Base-by-base conservation (phyloP, 2,797 vertebrate genomes). In the Sebastolobus altivelis region DNA sequence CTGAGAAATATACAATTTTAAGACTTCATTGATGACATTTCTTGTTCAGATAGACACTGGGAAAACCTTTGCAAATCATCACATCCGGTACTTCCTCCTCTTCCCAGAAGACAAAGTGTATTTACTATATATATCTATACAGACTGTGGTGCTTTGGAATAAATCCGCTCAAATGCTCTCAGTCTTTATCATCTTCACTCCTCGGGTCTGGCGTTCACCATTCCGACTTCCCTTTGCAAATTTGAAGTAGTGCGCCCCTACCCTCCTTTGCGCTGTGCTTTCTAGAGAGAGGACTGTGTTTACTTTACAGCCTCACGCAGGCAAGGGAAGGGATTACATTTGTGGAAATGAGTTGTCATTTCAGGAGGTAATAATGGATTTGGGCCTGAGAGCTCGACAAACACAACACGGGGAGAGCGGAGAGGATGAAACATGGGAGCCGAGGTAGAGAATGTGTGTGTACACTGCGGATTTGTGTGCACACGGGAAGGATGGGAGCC, bases 341-440 rank as follows among this genome's bases (percentile, higher is more conserved):
- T 93, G 94, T 93, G 93, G 91, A 95, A 96, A 95, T 93, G 90
- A 95, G 94, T 95, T 93, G 94, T 94, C 95, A 94, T 94, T 95
- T 95, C 92, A 93, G 93, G 90, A 94, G 92, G 92, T 95, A 95
- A 95, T 95, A 94, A 96, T 90, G 93, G 94, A 95, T 95, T 94
- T 95, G 89, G 93, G 85, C 86, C 90, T 90, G 92, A 95, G 94
- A 95, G 94, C 93, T 95, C 82, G 80, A 94, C 95, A 95, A 95
- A 95, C 94, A 95, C 83, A 89, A 88, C 89, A 82, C 77, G 22
- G 87, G 81, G 79, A 82, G 88, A 89, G 85, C 25, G 12, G 52
- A 73, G 83, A 79, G 83, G 80, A 85, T 90, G 90, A 93, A 92
- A 90, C 88, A 83, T 79, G 80, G 89, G 85, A 84, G 87, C 80